These are phyloP conservation scores for Pterocles burchelli DNA, from an alignment of 2,113 vertebrate genomes.

Conservation along the genomic window DNA sequence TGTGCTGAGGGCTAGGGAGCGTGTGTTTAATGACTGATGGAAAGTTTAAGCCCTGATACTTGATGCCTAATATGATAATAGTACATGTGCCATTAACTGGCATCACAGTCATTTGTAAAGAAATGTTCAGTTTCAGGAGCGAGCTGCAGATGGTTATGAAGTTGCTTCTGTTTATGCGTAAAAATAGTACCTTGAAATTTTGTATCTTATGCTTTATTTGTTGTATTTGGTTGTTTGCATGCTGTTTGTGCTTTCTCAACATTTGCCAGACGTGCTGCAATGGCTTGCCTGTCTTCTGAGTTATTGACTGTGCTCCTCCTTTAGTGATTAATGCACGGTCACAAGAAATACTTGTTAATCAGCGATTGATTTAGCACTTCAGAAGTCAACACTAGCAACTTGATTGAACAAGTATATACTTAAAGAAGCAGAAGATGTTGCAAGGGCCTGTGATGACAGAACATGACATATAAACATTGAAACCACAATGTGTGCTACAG, in stretches of 20 bases:
- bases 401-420: not conserved
- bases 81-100: not conserved
- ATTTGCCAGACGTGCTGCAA: not conserved
- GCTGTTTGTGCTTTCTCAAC: not conserved
- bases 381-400: not conserved
- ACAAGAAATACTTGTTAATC: not conserved
- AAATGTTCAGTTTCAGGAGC: not conserved
- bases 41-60: not conserved
- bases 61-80: not conserved
- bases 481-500: accelerated
- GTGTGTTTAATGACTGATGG: accelerated
- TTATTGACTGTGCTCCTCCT: not conserved
- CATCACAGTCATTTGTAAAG: not conserved
- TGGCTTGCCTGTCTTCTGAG: not conserved
- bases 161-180: not conserved
- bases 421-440: not conserved
- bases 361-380: not conserved
- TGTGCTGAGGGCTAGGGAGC: not conserved
- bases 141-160: not conserved
- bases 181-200: not conserved
- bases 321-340: not conserved
- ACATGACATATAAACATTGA: accelerated
- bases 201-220: not conserved
- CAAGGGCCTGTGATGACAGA: not conserved
- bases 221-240: not conserved